Evolutionary conservation across 2,888 invertebrate species (phyloP).

Genomic region (Mythimna pallens): DNA sequence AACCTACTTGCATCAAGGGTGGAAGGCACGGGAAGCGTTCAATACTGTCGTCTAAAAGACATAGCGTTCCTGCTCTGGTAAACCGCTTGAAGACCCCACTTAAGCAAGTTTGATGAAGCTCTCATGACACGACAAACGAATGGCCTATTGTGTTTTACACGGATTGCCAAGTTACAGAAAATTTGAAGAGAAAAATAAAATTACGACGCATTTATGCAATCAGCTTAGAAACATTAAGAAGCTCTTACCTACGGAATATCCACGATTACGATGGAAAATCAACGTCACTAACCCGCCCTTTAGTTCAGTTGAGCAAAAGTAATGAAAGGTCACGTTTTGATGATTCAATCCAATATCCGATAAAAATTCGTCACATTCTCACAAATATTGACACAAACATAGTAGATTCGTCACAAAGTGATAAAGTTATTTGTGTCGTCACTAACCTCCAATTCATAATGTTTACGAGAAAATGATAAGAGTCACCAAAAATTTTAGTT

Average conservation of each 20-base stretch:
- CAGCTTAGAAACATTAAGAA: no score
- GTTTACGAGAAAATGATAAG: conserved; percentile 33
- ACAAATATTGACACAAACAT: conserved; percentile 20
- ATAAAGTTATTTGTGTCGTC: conserved; percentile 37
- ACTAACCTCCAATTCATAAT: conserved; percentile 19
- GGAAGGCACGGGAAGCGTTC: no score
- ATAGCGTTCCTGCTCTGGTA: no score
- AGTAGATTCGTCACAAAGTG: conserved; percentile 16
- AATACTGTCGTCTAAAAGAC: no score
- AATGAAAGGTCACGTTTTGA: not conserved
- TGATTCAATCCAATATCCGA: not conserved
- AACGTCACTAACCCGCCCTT: not conserved
- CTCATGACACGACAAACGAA: no score
- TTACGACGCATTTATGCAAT: not conserved
- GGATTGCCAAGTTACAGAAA: no score
- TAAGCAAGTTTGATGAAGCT: no score
- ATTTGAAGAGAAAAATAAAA: no score
- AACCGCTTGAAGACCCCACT: no score
- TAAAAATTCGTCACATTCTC: not conserved
- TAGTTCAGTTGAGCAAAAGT: not conserved
- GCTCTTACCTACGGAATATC: no score
- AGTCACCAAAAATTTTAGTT: not conserved
- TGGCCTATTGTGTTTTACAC: no score
- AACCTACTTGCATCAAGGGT: no score
- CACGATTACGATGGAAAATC: not conserved